A percentile compares a stretch with the other conserved stretches of the same genome.
Conservation (phyloP, 2,888 invertebrate genomes). For the Panzeria rudis region DNA sequence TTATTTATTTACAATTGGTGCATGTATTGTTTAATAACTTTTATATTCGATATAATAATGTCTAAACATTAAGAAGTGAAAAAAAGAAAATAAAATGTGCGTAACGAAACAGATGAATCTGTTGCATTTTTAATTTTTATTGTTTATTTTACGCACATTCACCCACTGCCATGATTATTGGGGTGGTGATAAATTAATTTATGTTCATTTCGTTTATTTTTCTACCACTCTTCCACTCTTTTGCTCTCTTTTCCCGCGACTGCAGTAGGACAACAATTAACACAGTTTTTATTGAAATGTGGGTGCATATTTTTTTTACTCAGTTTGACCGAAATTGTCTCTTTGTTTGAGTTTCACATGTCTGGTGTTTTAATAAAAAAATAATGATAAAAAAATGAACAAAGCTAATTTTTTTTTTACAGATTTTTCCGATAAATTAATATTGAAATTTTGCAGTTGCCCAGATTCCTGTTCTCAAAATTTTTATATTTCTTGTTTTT, state of each 20-base stretch:
- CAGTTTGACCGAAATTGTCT: slow-evolving; percentile 12
- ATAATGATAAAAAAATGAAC: not conserved
- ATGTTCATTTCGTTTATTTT: slow-evolving; percentile 41
- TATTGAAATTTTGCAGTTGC: slow-evolving; percentile 36
- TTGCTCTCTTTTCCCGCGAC: not conserved
- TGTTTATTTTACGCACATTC: slow-evolving; percentile 56
- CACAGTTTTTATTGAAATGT: slow-evolving; percentile 27
- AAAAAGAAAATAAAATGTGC: slow-evolving; percentile 17
- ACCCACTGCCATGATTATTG: slow-evolving; percentile 61
- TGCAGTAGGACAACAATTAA: slow-evolving; percentile 19
- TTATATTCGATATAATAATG: slow-evolving; percentile 62
- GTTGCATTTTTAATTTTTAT: slow-evolving; percentile 24
- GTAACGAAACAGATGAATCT: slow-evolving; percentile 17
- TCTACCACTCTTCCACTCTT: not conserved
- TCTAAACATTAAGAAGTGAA: slow-evolving; percentile 40
- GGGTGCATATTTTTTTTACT: slow-evolving; percentile 13
- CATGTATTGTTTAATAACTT: slow-evolving; percentile 26
- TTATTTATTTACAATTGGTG: slow-evolving; percentile 10
- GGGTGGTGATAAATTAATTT: slow-evolving; percentile 66
- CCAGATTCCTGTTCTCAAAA: slow-evolving; percentile 16
- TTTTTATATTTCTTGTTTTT: not conserved
- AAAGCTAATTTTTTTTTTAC: not conserved
- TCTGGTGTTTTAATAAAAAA: slow-evolving; percentile 6
- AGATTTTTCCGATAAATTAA: slow-evolving; percentile 6
- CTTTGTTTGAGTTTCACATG: not conserved